Conservation (phyloP, 2,888 invertebrate species). For the Cerastoderma edule region DNA sequence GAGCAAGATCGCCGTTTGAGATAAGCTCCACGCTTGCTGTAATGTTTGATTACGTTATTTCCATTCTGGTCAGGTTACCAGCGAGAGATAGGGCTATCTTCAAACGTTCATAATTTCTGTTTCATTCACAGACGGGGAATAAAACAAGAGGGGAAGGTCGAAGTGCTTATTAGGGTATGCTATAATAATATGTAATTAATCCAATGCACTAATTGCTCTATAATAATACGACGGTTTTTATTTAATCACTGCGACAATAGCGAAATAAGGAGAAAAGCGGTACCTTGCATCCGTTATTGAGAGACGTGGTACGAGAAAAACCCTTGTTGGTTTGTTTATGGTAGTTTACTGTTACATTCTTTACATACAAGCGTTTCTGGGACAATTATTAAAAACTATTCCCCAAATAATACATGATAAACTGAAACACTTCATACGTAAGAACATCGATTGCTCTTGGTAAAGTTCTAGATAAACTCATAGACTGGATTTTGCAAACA, state of each 20-base stretch:
- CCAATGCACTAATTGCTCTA: constrained; percentile 17
- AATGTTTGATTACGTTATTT: constrained; percentile 27
- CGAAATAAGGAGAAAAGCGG: constrained; percentile 13
- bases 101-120: constrained; percentile 5
- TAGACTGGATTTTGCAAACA: no score
- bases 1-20: constrained; percentile 17
- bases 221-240: constrained; percentile 9
- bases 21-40: constrained; percentile 28
- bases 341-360: no score
- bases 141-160: constrained; percentile 13
- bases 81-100: constrained; percentile 15
- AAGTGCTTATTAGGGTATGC: constrained; percentile 6
- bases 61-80: constrained; percentile 17
- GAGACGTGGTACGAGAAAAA: no score
- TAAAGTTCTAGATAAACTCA: no score
- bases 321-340: no score
- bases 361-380: no score
- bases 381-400: no score
- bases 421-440: no score
- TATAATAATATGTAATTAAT: constrained; percentile 20
- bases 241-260: constrained; percentile 19
- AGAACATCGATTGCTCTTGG: no score
- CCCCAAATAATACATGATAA: no score
- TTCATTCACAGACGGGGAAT: constrained; percentile 23
- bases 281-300: no score